Conservation (phyloP, 2,888 invertebrate species). For the Machimus atricapillus region DNA sequence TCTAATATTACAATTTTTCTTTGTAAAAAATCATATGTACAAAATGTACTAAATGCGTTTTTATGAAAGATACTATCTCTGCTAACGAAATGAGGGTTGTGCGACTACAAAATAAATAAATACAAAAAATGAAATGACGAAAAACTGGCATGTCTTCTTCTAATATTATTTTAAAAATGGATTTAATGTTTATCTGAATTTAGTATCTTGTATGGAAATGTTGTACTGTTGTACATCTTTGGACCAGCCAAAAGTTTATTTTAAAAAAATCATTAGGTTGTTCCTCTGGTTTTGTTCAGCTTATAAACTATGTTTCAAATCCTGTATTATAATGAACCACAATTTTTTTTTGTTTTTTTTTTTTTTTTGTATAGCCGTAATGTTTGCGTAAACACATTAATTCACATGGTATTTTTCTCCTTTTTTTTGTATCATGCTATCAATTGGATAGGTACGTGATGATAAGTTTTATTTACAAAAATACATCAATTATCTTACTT, state of each 20-base stretch:
- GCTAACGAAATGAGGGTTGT: background rate
- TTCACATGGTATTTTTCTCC: background rate
- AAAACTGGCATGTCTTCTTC: background rate
- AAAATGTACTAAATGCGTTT: background rate
- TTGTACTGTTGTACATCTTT: constrained; percentile 1
- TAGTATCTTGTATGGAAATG: background rate
- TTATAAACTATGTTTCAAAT: background rate
- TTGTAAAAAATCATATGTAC: constrained; percentile 22
- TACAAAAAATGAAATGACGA: background rate
- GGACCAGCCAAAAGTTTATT: constrained; percentile 39
- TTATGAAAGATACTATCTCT: background rate
- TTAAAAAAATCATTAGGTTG: constrained; percentile 6
- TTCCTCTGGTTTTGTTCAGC: background rate
- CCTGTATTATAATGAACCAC: background rate
- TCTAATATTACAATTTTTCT: background rate
- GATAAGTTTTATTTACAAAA: background rate
- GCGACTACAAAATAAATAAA: constrained; percentile 1
- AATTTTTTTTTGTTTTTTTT: background rate
- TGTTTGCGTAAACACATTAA: background rate
- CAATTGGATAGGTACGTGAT: background rate
- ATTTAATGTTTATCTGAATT: background rate
- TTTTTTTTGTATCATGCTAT: background rate
- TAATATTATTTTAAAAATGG: background rate
- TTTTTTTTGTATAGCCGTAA: background rate
- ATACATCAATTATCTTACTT: background rate